Percentiles rank a stretch among this genome's conserved stretches.
phyloP scores from a whole-genome alignment of 1,140 invertebrate species.

The Grapholita molesta region DNA sequence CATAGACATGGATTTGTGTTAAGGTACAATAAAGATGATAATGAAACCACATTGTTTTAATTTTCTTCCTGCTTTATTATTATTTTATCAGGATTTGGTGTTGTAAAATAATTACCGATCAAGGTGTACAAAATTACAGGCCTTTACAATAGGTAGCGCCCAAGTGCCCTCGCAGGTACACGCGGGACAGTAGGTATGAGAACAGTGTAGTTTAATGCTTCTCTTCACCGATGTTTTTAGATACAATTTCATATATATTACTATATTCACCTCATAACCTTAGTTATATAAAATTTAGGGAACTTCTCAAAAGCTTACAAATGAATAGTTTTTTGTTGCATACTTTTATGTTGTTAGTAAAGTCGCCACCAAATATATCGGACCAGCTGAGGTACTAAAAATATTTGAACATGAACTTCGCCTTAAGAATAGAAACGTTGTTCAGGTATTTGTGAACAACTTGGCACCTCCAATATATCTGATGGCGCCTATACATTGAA shows the following conservation, averaged over 20 bases:
- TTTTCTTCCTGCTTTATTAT: constrained; percentile 65
- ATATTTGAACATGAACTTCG: too few species aligned
- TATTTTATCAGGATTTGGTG: constrained; percentile 53
- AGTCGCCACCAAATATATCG: too few species aligned
- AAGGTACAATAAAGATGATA: constrained; percentile 17
- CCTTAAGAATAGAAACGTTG: too few species aligned
- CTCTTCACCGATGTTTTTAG: constrained; percentile 5
- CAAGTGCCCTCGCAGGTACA: constrained; percentile 38
- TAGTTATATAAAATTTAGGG: too few species aligned
- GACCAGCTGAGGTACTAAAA: too few species aligned
- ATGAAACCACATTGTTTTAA: constrained; percentile 53
- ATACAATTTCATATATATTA: not conserved
- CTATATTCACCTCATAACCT: not conserved
- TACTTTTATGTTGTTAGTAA: too few species aligned
- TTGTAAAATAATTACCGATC: constrained; percentile 69
- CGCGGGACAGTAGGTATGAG: constrained; percentile 36
- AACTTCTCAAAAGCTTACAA: too few species aligned
- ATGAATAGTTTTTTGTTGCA: too few species aligned
- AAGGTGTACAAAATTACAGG: constrained; percentile 74
- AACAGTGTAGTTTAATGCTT: constrained; percentile 2
- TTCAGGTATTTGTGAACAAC: too few species aligned
- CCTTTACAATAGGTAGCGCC: constrained; percentile 62
- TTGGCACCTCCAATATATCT: too few species aligned
- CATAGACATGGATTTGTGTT: not conserved
- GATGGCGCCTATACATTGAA: not conserved